A percentile compares a stretch with the other conserved stretches of the same genome.
phyloP scores from a whole-genome alignment of 2,888 invertebrate genomes.

The Hemithea aestivaria region DNA sequence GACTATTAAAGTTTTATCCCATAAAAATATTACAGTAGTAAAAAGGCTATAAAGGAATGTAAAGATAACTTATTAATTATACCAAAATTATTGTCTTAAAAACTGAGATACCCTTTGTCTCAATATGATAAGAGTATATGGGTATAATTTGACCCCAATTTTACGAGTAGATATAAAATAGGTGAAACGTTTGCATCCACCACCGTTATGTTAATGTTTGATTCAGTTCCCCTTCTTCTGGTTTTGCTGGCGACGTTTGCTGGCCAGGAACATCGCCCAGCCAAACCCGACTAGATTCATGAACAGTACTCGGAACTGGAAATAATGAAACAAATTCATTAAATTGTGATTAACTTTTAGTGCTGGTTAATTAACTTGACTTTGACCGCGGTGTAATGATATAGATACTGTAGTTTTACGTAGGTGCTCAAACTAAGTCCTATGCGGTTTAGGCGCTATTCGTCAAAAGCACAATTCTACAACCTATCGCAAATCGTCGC shows the following conservation, averaged over 20 bases:
- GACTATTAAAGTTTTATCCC: no score
- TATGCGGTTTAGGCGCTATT: no score
- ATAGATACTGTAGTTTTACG: no score
- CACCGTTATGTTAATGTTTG: conserved; percentile 23
- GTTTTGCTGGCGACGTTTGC: conserved; percentile 79
- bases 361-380: no score
- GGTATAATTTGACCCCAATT: conserved; percentile 6
- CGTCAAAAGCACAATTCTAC: no score
- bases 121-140: not conserved
- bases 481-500: no score
- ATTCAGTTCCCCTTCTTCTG: conserved; percentile 50
- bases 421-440: no score
- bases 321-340: no score
- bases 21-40: not conserved
- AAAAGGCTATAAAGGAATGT: conserved; percentile 10
- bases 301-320: conserved; percentile 86
- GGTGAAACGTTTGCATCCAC: conserved; percentile 27
- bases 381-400: no score
- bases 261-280: conserved; percentile 87
- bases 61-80: conserved; percentile 1
- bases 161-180: conserved; percentile 11
- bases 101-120: not conserved
- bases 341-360: no score
- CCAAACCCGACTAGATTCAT: conserved; percentile 88
- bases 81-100: not conserved